phyloP scores from a whole-genome alignment of 2,888 invertebrate species.

The Scrobipalpa atriplicella region DNA sequence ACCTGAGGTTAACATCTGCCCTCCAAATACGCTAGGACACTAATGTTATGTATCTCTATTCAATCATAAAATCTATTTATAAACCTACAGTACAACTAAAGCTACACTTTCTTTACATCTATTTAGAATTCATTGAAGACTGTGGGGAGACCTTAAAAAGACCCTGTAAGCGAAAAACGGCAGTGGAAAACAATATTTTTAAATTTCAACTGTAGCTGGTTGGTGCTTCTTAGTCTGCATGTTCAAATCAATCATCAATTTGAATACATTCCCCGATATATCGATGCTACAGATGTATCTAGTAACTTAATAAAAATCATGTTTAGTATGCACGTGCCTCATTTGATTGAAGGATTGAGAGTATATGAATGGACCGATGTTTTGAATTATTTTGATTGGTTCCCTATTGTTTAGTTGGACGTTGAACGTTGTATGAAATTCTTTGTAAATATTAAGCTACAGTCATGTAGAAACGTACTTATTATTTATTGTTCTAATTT shows the following conservation, averaged over 20 bases:
- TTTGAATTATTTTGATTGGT: background rate
- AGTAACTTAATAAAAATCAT: slow-evolving; percentile 41
- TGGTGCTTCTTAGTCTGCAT: slow-evolving; percentile 52
- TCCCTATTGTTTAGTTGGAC: background rate
- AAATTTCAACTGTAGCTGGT: background rate
- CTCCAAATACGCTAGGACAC: slow-evolving; percentile 57
- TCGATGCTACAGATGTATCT: slow-evolving; percentile 52
- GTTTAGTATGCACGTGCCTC: slow-evolving; percentile 44
- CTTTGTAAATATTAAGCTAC: background rate
- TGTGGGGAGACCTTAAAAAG: too few species aligned
- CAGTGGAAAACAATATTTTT: background rate
- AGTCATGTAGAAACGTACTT: background rate
- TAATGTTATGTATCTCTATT: slow-evolving; percentile 80
- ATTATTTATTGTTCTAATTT: background rate
- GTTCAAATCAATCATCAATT: slow-evolving; percentile 81
- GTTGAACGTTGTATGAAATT: background rate
- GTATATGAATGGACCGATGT: slow-evolving; percentile 55
- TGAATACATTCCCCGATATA: slow-evolving; percentile 72
- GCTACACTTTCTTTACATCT: background rate
- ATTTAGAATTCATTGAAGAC: background rate
- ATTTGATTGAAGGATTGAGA: slow-evolving; percentile 49
- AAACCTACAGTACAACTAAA: background rate
- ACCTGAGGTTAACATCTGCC: slow-evolving; percentile 66
- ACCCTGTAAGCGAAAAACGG: background rate
- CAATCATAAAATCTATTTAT: slow-evolving; percentile 56